These are phyloP conservation scores for Epizoanthus fatuus DNA, from an alignment of 92 coral and sea anemone genomes.

Conservation along the genomic window DNA sequence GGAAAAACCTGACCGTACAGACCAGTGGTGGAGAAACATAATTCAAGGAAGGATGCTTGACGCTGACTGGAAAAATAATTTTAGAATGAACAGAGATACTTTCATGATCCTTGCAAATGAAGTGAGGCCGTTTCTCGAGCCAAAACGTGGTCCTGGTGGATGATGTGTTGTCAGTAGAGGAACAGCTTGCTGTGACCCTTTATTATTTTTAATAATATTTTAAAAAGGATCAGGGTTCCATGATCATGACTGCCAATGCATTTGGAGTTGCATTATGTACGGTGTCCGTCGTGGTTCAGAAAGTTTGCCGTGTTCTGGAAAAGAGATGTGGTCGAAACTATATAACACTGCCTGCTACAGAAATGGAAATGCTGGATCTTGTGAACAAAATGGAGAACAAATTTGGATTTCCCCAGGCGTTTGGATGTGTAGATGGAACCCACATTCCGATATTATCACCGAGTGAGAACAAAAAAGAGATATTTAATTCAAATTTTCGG, in stretches of 20 bases:
- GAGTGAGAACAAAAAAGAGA: background rate
- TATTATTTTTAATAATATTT: constrained; percentile 23
- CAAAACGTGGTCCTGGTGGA: background rate
- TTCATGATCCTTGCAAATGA: constrained; percentile 22
- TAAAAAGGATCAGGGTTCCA: constrained; percentile 15
- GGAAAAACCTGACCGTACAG: constrained; percentile 25
- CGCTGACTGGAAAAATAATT: constrained; percentile 30
- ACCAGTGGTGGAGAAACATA: constrained; percentile 33
- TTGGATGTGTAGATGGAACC: constrained; percentile 34
- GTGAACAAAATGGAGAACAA: constrained; percentile 43
- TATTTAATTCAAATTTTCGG: no score
- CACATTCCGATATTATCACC: constrained; percentile 52
- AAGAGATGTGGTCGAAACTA: constrained; percentile 29
- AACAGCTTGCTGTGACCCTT: constrained; percentile 49
- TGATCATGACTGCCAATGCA: constrained; percentile 55
- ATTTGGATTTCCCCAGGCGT: constrained; percentile 55
- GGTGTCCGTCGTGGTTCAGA: constrained; percentile 43
- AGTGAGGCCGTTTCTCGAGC: constrained; percentile 4
- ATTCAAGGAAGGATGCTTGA: background rate
- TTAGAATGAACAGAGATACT: constrained; percentile 8
- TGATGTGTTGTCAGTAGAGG: constrained; percentile 26
- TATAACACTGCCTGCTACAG: constrained; percentile 39
- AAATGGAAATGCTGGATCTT: constrained; percentile 38
- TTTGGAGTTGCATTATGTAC: constrained; percentile 56
- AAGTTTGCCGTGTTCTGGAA: constrained; percentile 31